Evolutionary conservation across 2,113 vertebrate species (phyloP).

Genomic region (Cephalopholis sonnerati): DNA sequence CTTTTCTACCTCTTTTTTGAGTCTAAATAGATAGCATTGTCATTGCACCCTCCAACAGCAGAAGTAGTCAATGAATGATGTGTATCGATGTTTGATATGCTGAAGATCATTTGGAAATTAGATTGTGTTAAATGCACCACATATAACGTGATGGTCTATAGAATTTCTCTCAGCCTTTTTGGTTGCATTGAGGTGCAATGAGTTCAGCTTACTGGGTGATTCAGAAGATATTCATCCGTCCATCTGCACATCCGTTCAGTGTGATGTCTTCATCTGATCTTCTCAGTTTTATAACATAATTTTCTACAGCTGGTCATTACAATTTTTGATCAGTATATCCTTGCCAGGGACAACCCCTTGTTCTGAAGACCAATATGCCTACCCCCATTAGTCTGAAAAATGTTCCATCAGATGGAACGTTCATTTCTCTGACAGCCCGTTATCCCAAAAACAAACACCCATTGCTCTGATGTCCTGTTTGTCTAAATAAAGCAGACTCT

Average conservation of each 20-base stretch:
- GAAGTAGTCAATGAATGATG: conserved; percentile 16
- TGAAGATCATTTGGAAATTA: conserved; percentile 34
- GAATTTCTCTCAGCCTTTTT: conserved; percentile 22
- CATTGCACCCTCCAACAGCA: background rate
- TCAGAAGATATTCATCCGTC: background rate
- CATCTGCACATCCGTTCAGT: background rate
- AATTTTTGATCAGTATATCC: too few species aligned
- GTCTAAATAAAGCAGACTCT: too few species aligned
- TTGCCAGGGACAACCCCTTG: too few species aligned
- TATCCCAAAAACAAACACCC: too few species aligned
- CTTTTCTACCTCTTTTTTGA: background rate
- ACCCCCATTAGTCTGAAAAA: too few species aligned
- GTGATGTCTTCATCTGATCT: background rate
- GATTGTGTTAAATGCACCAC: conserved; percentile 37
- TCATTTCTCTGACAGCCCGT: too few species aligned
- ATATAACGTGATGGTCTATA: conserved; percentile 39
- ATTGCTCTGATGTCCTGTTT: too few species aligned
- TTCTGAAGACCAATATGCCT: too few species aligned
- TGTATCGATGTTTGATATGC: conserved; percentile 3
- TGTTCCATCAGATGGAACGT: too few species aligned
- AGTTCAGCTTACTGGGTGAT: background rate
- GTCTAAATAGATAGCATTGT: background rate
- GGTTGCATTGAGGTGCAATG: background rate
- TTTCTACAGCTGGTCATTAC: background rate
- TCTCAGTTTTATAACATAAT: background rate